These are phyloP conservation scores for Diadophis punctatus DNA, from an alignment of 2,113 vertebrate species.

Conservation along the genomic window DNA sequence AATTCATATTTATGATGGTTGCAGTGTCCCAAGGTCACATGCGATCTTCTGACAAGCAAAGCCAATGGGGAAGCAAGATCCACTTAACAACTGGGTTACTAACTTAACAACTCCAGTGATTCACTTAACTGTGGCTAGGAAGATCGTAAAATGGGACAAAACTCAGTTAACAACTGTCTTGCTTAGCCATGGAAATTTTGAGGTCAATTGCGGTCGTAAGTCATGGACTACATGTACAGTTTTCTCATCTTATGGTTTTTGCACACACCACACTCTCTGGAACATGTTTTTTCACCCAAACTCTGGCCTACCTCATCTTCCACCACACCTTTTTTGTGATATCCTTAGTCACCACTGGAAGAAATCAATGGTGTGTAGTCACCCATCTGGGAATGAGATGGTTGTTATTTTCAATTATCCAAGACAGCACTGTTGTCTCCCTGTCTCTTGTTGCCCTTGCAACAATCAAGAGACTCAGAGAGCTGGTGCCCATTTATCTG, in stretches of 20 bases:
- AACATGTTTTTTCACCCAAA: not conserved
- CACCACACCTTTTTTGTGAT: not conserved
- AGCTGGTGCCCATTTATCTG: constrained; percentile 4
- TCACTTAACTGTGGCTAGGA: not conserved
- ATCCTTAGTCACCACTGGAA: not conserved
- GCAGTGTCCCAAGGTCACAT: not conserved
- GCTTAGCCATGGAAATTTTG: not conserved
- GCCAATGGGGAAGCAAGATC: not conserved
- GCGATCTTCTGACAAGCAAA: not conserved
- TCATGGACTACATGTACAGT: not conserved
- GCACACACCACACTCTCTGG: not conserved
- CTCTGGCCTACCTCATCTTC: not conserved
- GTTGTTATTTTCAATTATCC: not conserved
- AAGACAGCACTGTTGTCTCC: not conserved
- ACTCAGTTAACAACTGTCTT: not conserved
- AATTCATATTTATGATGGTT: not conserved
- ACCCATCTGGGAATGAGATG: not conserved
- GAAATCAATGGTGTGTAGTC: not conserved
- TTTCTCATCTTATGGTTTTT: not conserved
- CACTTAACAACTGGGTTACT: not conserved
- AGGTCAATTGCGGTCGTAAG: not conserved
- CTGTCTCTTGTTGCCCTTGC: constrained; percentile 18
- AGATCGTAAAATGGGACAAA: not conserved
- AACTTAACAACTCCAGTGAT: not conserved
- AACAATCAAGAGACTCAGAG: not conserved